Base-by-base conservation (phyloP, 2,113 vertebrate genomes). In the Tenrec ecaudatus region DNA sequence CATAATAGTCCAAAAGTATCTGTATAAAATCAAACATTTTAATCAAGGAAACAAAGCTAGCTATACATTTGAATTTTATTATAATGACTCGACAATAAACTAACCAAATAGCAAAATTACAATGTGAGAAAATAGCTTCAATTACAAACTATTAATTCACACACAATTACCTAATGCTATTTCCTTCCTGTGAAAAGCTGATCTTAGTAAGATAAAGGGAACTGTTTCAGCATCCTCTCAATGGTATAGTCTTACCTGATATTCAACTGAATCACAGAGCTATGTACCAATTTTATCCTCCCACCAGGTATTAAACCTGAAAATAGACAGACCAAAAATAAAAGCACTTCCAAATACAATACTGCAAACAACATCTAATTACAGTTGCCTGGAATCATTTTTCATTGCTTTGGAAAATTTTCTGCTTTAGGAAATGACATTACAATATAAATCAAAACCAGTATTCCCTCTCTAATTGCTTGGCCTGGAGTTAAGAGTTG, bases 271-370 rank as follows among this genome's bases (percentile, higher is more conserved):
- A 99, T 82, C 38, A 97, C 97, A 23, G 99, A 98, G 71, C 99
- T 99, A 97, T 99, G 99, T 27, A 99, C 98, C 94, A 99, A 93
- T 93, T 99, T 99, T 19, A 99, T 98, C 97, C 98, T 99, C 16
- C 99, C 99, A 31, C 99, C 99, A 10, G 99, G 99, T 82, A 99
- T 98, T 89, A 99, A 98, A 89, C 99, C 99, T 99, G 93, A 20
- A 95, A 90, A 95, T 36, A 91, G n/a, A 86, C 2, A 19, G 31
- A 20, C 0, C 60, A 43, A 10, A 95, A 9, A 90, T 53, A 79
- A 75, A 6, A 1, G 36, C 0, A 77, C 83, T 47, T 86, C 43
- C 36, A 90, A 82, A 40, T 25, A 79, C 3, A 57, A 86, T 16
- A 23, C 12, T 20, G 29, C 68, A 71, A 17, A 75, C 58, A 68